Evolutionary conservation across 2,888 invertebrate genomes (phyloP), one percentile per base, ranked within the genome.

Genomic region (Uloborus plumipes): DNA sequence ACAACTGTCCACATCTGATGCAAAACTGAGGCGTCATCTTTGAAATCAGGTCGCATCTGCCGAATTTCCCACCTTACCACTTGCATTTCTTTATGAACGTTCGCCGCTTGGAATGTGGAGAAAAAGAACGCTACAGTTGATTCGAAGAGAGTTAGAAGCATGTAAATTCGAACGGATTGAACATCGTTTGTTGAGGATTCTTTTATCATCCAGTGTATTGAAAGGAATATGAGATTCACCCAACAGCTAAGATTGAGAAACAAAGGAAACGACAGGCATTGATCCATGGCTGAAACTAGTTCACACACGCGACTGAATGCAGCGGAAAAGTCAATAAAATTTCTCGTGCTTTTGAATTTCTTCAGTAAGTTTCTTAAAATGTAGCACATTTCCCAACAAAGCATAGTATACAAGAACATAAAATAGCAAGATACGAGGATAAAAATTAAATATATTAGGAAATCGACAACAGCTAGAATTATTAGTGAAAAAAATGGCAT

Each of bases 31-130:
- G 4, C 14, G 31, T 26, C 26, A 7, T 62, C 39, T n/a, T 16
- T 18, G 16, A 20, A 11, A 11, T 26, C 71, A 20, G 15, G 13
- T 20, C 22, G 20, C 50, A 66, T 20, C 50, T 20, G 15, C 2
- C 47, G 49, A 2, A 47, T 49, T 9, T 31, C n/a, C 18, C 20
- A 20, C 14, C 58, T 70, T 22, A 71, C 22, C 0, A 50, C 22
- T 31, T 61, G 61, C 20, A 50, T 59, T 47, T 71, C 61, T 4
- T 61, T 59, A n/a, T 71, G 71, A 15, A 71, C 50, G n/a, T 15
- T 6, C 6, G 71, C 71, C 18, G 61, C 71, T 18, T 16, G 61
- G 4, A 0, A 61, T 61, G 20, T 49, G 13, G 3, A 49, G 20
- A 18, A 71, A 50, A 22, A 71, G 61, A 39, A 39, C 11, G 20